Evolutionary conservation across 2,797 vertebrate genomes (phyloP).

Genomic region (Hybognathus amarus): DNA sequence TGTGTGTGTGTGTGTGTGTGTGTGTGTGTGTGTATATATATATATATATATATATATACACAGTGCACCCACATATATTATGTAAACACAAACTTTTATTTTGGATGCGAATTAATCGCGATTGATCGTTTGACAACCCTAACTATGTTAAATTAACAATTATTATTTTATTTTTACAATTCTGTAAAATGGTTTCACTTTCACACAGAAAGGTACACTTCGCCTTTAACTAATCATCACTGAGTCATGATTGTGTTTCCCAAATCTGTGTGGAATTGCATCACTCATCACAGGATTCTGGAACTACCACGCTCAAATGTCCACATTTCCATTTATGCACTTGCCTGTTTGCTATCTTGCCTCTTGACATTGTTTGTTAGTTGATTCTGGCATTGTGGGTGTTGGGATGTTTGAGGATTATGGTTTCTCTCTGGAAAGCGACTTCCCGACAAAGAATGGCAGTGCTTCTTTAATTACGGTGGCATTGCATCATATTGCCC

Average conservation of each 20-base stretch:
- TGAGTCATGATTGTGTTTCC: slow-evolving; percentile 48
- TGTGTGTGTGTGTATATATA: too few species aligned
- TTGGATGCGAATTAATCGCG: too few species aligned
- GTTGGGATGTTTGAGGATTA: slow-evolving; percentile 67
- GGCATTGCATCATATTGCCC: slow-evolving; percentile 82
- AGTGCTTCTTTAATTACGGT: slow-evolving; percentile 72
- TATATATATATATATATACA: too few species aligned
- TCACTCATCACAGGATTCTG: slow-evolving; percentile 48
- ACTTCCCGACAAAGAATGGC: slow-evolving; percentile 64
- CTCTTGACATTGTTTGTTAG: slow-evolving; percentile 55
- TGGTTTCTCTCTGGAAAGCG: slow-evolving; percentile 61
- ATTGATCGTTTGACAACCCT: too few species aligned
- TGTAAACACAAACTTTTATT: too few species aligned
- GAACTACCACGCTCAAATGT: slow-evolving; percentile 45
- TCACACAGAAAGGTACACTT: background rate
- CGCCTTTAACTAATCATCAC: background rate
- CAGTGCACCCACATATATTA: too few species aligned
- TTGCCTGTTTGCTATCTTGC: slow-evolving; percentile 53
- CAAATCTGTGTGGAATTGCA: slow-evolving; percentile 52
- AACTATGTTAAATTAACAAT: background rate
- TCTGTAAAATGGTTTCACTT: background rate
- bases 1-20: too few species aligned
- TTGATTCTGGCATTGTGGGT: slow-evolving; percentile 57
- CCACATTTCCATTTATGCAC: slow-evolving; percentile 49
- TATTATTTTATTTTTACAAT: background rate